These are phyloP conservation scores for Donacobius atricapilla DNA, from an alignment of 2,113 vertebrate genomes.

Conservation along the genomic window DNA sequence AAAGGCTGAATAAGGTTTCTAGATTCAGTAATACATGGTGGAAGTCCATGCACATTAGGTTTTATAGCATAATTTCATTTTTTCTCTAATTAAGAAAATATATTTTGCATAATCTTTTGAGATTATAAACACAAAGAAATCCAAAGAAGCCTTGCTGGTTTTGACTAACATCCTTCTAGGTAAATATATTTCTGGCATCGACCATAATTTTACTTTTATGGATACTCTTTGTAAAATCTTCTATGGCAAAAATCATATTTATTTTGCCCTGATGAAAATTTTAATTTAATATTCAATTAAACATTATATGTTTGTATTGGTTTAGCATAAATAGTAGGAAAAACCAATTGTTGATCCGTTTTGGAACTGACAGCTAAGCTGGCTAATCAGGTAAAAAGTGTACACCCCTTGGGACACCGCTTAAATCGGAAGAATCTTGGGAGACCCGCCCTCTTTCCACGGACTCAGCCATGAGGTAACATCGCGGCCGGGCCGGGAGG, in stretches of 20 bases:
- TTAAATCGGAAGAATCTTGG: too few species aligned
- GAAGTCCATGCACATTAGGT: neutral
- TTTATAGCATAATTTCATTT: neutral
- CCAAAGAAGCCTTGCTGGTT: neutral
- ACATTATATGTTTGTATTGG: too few species aligned
- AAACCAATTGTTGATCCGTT: too few species aligned
- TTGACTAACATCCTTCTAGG: neutral
- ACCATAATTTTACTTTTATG: neutral
- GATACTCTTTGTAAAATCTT: neutral
- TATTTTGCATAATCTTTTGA: neutral
- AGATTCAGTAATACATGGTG: neutral
- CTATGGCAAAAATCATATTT: neutral
- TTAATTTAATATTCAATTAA: neutral
- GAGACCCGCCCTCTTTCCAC: too few species aligned
- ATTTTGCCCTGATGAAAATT: neutral
- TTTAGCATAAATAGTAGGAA: too few species aligned
- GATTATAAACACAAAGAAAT: neutral
- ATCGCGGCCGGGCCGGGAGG: too few species aligned
- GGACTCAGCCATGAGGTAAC: too few species aligned
- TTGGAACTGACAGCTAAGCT: too few species aligned
- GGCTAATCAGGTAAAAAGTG: too few species aligned
- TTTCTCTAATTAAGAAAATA: neutral
- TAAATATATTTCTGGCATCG: neutral
- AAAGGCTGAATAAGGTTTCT: neutral
- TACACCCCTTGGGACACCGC: too few species aligned